A percentile compares a stretch with the other conserved stretches of the same genome.
Conservation (phyloP, 1,140 invertebrate genomes). For the Stegodyphus dumicola region DNA sequence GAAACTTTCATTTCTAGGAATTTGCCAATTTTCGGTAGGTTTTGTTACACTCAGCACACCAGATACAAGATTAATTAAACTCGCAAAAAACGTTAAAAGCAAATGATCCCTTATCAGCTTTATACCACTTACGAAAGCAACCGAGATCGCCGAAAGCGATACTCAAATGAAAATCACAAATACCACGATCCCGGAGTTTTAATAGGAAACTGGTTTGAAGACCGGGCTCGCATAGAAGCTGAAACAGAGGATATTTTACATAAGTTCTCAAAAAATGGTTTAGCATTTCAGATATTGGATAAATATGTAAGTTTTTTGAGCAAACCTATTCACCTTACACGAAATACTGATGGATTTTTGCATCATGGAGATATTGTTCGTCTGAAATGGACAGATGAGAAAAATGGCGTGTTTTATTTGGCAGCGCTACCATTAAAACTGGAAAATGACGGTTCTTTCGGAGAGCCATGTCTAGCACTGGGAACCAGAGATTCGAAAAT, state of each 20-base stretch:
- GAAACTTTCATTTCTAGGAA: too few species aligned
- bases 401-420: neutral
- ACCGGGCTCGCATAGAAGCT: conserved; percentile 6
- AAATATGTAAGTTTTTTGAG: neutral
- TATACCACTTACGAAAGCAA: neutral
- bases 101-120: neutral
- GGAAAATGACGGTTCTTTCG: neutral
- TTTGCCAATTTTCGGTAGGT: too few species aligned
- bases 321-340: conserved; percentile 6
- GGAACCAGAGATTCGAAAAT: conserved; percentile 12
- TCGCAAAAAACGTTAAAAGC: too few species aligned
- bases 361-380: conserved; percentile 35
- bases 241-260: neutral
- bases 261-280: neutral
- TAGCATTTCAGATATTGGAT: conserved; percentile 30
- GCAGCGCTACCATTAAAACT: conserved; percentile 15
- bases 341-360: conserved; percentile 30
- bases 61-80: too few species aligned
- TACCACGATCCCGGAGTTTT: conserved; percentile 19
- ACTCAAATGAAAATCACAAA: conserved; percentile 4
- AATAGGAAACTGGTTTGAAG: conserved; percentile 30
- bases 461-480: conserved; percentile 12
- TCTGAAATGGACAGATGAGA: conserved; percentile 17
- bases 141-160: neutral
- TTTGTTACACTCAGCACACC: too few species aligned